phyloP scores from a whole-genome alignment of 2,113 vertebrate genomes.

The Strix aluco region DNA sequence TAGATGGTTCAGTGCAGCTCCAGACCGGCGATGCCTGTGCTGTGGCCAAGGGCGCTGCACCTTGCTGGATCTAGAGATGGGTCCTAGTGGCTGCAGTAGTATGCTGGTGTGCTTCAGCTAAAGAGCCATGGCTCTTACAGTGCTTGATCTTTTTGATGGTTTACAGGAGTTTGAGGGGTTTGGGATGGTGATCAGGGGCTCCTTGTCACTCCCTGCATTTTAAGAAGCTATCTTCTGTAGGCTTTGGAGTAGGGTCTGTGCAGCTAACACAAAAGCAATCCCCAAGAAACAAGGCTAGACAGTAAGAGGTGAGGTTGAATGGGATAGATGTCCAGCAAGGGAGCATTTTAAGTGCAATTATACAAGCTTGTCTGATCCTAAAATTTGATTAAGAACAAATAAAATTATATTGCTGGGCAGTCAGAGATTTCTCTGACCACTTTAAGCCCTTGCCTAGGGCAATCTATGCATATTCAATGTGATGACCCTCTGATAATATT shows the following conservation, averaged over 20 bases:
- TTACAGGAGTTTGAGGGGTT: neutral
- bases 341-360: neutral
- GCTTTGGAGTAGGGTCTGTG: neutral
- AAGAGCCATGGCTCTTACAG: fast-evolving
- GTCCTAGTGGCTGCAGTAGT: neutral
- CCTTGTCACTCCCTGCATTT: neutral
- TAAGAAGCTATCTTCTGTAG: neutral
- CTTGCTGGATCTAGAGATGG: neutral
- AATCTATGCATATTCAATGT: constrained; percentile 17
- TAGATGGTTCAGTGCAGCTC: neutral
- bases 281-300: neutral
- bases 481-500: neutral
- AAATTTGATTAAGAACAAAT: constrained; percentile 43
- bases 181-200: neutral
- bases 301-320: neutral
- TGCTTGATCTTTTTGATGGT: neutral
- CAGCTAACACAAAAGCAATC: neutral
- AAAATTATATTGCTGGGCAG: constrained; percentile 26
- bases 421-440: neutral
- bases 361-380: neutral
- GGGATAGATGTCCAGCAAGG: neutral
- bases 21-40: fast-evolving
- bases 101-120: neutral
- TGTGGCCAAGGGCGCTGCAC: neutral
- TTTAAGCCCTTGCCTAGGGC: constrained; percentile 27